Percentiles rank a stretch among this genome's conserved stretches.
Conservation (phyloP, 2,888 invertebrate genomes). For the Leucophenga montana region DNA sequence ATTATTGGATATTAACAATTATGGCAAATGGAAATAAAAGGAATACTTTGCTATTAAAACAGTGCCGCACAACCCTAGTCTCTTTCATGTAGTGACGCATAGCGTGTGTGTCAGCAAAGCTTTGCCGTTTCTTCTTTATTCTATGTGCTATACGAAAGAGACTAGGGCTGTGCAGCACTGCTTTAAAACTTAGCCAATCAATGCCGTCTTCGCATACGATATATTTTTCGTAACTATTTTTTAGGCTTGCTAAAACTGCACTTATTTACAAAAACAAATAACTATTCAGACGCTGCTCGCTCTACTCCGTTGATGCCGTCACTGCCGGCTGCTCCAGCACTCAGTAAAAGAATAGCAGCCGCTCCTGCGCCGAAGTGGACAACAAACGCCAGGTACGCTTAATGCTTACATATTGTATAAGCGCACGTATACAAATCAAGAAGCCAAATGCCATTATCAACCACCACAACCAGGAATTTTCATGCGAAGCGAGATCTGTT, state of each 20-base stretch:
- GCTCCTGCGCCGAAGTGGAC: slow-evolving; percentile 89
- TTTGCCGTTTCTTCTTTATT: no score
- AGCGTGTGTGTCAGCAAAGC: no score
- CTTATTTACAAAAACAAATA: slow-evolving; percentile 28
- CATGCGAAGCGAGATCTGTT: slow-evolving; percentile 88
- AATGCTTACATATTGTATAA: slow-evolving; percentile 90
- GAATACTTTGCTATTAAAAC: no score
- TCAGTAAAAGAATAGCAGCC: slow-evolving; percentile 90
- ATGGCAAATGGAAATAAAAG: no score
- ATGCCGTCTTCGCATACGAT: background rate
- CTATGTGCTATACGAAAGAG: no score
- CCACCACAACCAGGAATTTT: slow-evolving; percentile 95
- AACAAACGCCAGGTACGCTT: slow-evolving; percentile 91
- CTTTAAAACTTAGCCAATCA: background rate
- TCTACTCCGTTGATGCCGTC: background rate
- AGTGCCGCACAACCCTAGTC: no score
- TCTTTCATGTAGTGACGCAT: no score
- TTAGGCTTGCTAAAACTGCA: no score
- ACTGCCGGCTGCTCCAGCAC: slow-evolving; percentile 46
- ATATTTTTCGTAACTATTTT: background rate
- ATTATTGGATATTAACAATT: no score
- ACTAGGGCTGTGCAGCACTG: no score
- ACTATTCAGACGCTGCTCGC: no score
- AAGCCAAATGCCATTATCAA: slow-evolving; percentile 92
- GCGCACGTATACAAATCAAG: slow-evolving; percentile 88